Evolutionary conservation across 2,797 vertebrate genomes (phyloP), one percentile per base, ranked within the genome.

Genomic region (Percopsis omiscomaycus): DNA sequence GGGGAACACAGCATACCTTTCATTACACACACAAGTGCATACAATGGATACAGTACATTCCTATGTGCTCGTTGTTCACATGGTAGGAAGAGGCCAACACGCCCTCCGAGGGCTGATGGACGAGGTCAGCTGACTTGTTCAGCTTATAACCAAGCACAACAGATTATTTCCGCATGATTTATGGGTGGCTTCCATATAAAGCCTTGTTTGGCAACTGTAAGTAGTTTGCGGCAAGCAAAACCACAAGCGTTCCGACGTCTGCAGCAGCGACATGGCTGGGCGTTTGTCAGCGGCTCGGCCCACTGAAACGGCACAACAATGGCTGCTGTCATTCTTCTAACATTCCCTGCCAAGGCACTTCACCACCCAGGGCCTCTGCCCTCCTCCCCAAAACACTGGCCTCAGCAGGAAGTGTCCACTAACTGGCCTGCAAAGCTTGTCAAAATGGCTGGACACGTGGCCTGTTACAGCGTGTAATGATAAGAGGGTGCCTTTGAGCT

Each of bases 251-350:
- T 74, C 67, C 71, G 55, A 45, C 67, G 28, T 63, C 16, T 22
- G 10, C 73, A 66, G 50, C 69, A 69, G 62, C 42, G 9, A 9
- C 57, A n/a, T 64, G 77, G 67, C 68, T 65, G 69, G 81, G 74
- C 75, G 16, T 5, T 54, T 80, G 65, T 82, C 52, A 13, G 4
- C 49, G 57, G 63, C 45, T 55, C 75, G 57, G 67, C 84, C 85
- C 81, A 86, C 87, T 75, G 82, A 71, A 48, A 4, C 54, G 9
- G 46, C 68, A 62, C 76, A 74, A 87, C 82, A 89, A 89, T 78
- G 73, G 73, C 75, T 52, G 72, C 75, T 84, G 83, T 89, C 81
- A 81, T 77, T 64, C 68, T 74, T 28, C 51, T 44, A 16, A 13
- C 52, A 44, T 55, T 55, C 70, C 32, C 75, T 73, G 51, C 28